Conservation (phyloP, 2,888 invertebrate genomes). For the Hypsopygia costalis region DNA sequence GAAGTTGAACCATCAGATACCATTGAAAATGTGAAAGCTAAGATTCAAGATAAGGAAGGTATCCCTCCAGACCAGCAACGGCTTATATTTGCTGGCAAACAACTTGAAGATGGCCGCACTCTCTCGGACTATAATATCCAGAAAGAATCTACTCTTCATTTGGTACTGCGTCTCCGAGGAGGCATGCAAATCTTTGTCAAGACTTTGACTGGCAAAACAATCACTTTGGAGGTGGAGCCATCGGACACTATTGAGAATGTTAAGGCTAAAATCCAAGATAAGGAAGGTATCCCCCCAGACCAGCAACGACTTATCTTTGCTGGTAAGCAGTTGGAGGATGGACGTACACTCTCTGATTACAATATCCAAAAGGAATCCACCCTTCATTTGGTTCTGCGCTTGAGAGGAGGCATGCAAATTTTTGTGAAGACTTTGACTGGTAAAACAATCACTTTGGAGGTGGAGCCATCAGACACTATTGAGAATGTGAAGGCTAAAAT, state of each 20-base stretch:
- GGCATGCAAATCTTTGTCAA: constrained; percentile 94
- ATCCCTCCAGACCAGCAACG: constrained; percentile 36
- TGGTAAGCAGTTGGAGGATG: constrained; percentile 20
- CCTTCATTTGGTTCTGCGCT: constrained; percentile 17
- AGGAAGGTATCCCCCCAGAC: constrained; percentile 21
- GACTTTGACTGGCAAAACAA: constrained; percentile 71
- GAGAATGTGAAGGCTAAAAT: constrained; percentile 25
- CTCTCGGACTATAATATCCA: constrained; percentile 33
- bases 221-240: constrained; percentile 6
- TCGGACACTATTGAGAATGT: constrained; percentile 20
- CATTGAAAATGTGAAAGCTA: constrained; percentile 34
- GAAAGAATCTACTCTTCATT: constrained; percentile 32
- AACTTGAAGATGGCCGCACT: constrained; percentile 32
- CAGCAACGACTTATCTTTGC: constrained; percentile 22
- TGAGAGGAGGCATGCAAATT: constrained; percentile 20
- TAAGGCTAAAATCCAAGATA: constrained; percentile 20
- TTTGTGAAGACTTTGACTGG: constrained; percentile 23
- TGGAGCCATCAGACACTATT: constrained; percentile 22
- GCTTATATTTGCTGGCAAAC: constrained; percentile 33
- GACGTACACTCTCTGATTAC: constrained; percentile 20
- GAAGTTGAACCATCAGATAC: constrained; percentile 37
- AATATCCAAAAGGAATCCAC: constrained; percentile 22
- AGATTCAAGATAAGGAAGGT: constrained; percentile 29
- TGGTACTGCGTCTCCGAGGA: constrained; percentile 29
- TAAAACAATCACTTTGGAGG: constrained; percentile 22